Evolutionary conservation across 2,888 invertebrate species (phyloP), one percentile per base, ranked within the genome.

Genomic region (Mellilla xanthometata): DNA sequence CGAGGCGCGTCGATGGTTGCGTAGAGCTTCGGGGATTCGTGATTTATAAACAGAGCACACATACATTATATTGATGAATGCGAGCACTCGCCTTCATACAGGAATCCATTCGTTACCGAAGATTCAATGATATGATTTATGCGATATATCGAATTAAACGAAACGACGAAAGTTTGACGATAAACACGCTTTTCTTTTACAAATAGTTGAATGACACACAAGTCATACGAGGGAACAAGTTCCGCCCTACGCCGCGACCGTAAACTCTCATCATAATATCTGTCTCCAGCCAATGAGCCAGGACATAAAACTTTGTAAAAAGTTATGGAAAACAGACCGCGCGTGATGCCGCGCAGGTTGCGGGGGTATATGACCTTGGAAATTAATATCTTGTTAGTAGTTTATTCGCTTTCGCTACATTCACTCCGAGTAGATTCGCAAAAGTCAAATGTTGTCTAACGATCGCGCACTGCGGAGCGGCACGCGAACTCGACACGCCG

Each of bases 381-480:
- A 68, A 69, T 71, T 71, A 72, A 72, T 69, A 72, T 69, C 68
- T 72, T 66, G 70, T 74, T 72, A 68, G 66, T 58, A 65, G 66
- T 72, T 72, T 73, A 75, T 75, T 72, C 66, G 70, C 63, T 71
- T 68, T 70, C 68, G 72, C 70, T 62, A 63, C 62, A 70, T 65
- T 71, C 63, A 66, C 65, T 70, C 62, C 60, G 60, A 66, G 68
- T 72, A 69, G 72, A 76, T 80, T 83, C 68, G 78, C 81, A 68
- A 82, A 78, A 78, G 67, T 74, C 75, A 72, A 79, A 76, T 70
- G 75, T 76, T 76, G 74, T 76, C 76, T 75, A 72, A 77, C 76
- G 67, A 69, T 72, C 73, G 80, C 85, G 86, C 82, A 80, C 82
- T 85, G 79, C 82, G 70, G 60, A 58, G 49, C 58, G 75, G 70